These are phyloP conservation scores for Thamnaconus septentrionalis DNA, from an alignment of 2,113 vertebrate genomes.

Conservation along the genomic window DNA sequence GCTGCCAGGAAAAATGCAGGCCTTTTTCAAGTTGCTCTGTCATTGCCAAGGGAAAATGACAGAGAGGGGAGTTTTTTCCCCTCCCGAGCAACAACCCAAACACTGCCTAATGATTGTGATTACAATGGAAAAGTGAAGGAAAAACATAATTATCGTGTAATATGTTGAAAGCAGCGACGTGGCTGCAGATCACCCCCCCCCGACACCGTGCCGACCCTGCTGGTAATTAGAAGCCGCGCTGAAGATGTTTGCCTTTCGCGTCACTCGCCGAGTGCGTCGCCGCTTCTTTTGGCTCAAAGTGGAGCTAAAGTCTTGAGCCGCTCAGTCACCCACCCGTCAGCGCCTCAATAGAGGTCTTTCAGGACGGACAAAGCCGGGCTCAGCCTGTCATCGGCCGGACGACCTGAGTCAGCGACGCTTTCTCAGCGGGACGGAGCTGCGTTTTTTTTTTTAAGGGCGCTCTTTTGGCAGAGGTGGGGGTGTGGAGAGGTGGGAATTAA, in stretches of 20 bases:
- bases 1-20: slow-evolving; percentile 49
- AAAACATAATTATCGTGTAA: slow-evolving; percentile 15
- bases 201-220: background rate
- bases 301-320: slow-evolving; percentile 11
- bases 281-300: slow-evolving; percentile 9
- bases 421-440: slow-evolving; percentile 44
- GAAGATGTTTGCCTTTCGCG: slow-evolving; percentile 11
- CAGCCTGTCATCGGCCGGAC: slow-evolving; percentile 43
- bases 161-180: slow-evolving; percentile 4
- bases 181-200: slow-evolving; percentile 4
- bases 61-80: slow-evolving; percentile 19
- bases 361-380: slow-evolving; percentile 48
- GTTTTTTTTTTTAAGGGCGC: slow-evolving; percentile 4
- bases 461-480: slow-evolving; percentile 42
- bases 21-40: slow-evolving; percentile 31
- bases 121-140: slow-evolving; percentile 23
- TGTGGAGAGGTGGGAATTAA: slow-evolving; percentile 59
- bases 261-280: slow-evolving; percentile 12
- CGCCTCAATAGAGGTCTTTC: slow-evolving; percentile 19
- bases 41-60: slow-evolving; percentile 52
- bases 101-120: slow-evolving; percentile 33
- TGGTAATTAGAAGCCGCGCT: background rate
- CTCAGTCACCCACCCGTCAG: slow-evolving; percentile 24
- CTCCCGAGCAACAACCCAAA: slow-evolving; percentile 43
- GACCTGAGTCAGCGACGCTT: slow-evolving; percentile 39